Conservation (phyloP, 2,113 vertebrate species). For the Oreochromis spilurus region DNA sequence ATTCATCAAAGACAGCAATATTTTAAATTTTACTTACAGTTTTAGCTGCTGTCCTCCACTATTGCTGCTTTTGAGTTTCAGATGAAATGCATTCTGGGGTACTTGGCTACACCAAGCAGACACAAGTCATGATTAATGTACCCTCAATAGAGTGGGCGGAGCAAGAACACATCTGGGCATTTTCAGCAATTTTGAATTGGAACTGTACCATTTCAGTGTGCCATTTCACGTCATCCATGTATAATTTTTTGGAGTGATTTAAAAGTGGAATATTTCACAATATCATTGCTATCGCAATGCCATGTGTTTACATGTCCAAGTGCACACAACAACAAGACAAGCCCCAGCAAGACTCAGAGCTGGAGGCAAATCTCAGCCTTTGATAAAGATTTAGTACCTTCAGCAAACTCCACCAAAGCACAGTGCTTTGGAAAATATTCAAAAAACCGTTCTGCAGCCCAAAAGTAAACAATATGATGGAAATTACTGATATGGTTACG, state of each 20-base stretch:
- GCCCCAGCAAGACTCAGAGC: not conserved
- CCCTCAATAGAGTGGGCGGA: not conserved
- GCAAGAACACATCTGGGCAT: not conserved
- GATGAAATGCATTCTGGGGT: not conserved
- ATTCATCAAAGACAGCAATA: not conserved
- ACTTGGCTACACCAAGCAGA: not conserved
- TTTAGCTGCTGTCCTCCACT: not conserved
- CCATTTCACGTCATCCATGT: not conserved
- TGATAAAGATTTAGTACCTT: not conserved
- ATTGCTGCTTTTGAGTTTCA: not conserved
- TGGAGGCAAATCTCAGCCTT: not conserved
- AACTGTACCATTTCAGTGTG: fast-evolving
- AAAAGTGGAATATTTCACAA: not conserved
- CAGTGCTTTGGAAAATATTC: not conserved
- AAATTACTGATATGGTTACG: not conserved
- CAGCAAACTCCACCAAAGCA: not conserved
- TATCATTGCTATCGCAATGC: not conserved
- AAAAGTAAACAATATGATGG: not conserved
- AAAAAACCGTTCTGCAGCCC: fast-evolving
- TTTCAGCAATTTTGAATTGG: not conserved
- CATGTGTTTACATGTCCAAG: not conserved
- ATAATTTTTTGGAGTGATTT: not conserved
- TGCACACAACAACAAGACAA: not conserved
- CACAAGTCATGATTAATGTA: not conserved
- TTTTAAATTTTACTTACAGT: not conserved